Percentiles rank a stretch among this genome's conserved stretches.
Evolutionary conservation across 2,888 invertebrate species (phyloP).

Genomic region (Andrena praecox): DNA sequence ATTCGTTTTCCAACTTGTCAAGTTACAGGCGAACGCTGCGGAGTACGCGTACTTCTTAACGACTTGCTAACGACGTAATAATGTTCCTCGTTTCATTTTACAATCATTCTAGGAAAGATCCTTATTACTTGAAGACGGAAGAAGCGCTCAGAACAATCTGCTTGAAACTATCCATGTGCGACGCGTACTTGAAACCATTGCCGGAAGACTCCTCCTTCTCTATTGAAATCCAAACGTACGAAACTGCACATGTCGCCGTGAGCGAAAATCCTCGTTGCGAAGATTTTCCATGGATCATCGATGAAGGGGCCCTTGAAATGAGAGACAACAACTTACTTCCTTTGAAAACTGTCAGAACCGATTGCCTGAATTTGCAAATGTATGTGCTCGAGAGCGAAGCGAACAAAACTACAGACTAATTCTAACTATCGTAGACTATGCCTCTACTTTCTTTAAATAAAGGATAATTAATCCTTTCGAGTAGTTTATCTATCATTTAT

Average conservation of each 20-base stretch:
- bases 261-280: constrained; percentile 86
- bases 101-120: constrained; percentile 84
- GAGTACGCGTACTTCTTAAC: constrained; percentile 74
- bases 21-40: constrained; percentile 68
- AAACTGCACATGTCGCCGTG: constrained; percentile 87
- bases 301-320: constrained; percentile 74
- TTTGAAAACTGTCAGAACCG: constrained; percentile 83
- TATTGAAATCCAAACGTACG: constrained; percentile 88
- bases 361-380: constrained; percentile 81
- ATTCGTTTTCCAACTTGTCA: constrained; percentile 85
- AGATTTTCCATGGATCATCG: constrained; percentile 86
- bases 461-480: neutral
- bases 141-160: constrained; percentile 88
- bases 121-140: constrained; percentile 88
- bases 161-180: constrained; percentile 86
- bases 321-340: constrained; percentile 84
- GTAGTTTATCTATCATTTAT: neutral
- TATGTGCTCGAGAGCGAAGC: constrained; percentile 71
- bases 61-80: neutral
- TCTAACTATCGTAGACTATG: neutral
- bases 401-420: constrained; percentile 35
- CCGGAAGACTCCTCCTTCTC: constrained; percentile 87
- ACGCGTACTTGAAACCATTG: constrained; percentile 85
- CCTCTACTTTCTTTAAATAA: neutral
- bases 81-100: neutral